Evolutionary conservation across 2,113 vertebrate genomes (phyloP).

Genomic region (Saccopteryx bilineata): DNA sequence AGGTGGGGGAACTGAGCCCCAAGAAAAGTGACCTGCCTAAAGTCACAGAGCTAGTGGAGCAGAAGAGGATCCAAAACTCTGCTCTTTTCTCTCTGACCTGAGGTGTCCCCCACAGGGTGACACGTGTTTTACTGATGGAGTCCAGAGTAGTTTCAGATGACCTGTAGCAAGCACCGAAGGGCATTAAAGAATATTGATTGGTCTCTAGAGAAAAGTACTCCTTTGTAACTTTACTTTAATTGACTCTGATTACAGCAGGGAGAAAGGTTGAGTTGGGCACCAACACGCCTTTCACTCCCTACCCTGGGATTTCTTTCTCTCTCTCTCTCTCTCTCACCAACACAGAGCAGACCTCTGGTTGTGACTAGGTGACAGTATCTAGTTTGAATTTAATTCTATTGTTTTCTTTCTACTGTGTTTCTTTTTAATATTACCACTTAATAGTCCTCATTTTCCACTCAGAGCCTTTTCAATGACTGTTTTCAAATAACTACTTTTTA

Average conservation of each 20-base stretch:
- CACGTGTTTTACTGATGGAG: accelerated
- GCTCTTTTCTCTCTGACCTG: background rate
- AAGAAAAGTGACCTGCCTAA: background rate
- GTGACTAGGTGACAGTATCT: background rate
- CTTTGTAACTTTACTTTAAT: background rate
- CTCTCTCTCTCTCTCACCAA: background rate
- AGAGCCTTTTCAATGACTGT: slow-evolving; percentile 66
- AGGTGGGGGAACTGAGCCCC: background rate
- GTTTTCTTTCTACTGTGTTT: slow-evolving; percentile 62
- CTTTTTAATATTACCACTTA: slow-evolving; percentile 45
- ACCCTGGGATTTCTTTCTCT: background rate
- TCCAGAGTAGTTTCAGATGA: background rate
- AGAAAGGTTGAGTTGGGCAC: background rate
- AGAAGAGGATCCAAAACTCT: background rate
- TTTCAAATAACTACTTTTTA: slow-evolving; percentile 65
- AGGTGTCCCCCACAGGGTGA: background rate
- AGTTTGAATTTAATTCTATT: slow-evolving; percentile 53
- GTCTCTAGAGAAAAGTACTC: background rate
- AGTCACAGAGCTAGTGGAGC: background rate
- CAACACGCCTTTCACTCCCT: accelerated
- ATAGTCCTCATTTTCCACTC: slow-evolving; percentile 70
- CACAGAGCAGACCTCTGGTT: background rate
- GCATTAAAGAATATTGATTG: background rate
- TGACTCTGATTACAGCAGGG: background rate
- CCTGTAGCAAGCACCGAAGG: background rate